Base-by-base conservation (phyloP, 2,797 vertebrate species). In the Anguilla megastoma region DNA sequence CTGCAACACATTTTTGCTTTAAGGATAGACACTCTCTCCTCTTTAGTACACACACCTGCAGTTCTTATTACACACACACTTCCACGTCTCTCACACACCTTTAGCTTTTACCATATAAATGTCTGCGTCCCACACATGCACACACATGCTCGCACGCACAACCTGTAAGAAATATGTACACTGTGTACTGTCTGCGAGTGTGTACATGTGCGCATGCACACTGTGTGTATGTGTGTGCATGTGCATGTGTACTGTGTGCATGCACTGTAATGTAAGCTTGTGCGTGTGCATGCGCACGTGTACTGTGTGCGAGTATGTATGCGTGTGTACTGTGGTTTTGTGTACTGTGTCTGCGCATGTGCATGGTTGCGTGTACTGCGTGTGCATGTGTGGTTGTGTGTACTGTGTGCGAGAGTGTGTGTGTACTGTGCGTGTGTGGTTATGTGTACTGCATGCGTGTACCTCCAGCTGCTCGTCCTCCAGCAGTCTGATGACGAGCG, bases 381-480 rank as follows among this genome's bases (percentile, higher is more conserved):
- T 63, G 60, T n/a, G 18, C 5, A 21, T 8, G 24, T n/a, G 24
- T n/a, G 60, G 2, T 3, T 21, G 60, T 71, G 9, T 71, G 9
- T 30, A 30, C n/a, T 30, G 69, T 71, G 45, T 80, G n/a, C 24
- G 54, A 21, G n/a, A n/a, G n/a, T n/a, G 18, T 84, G 58, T 16
- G 50, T 24, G 6, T 6, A 36, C 16, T 33, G 27, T 79, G 74
- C 0, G 12, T 48, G 56, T 74, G 36, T 27, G 60, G 14, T 58
- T 86, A 54, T 18, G 84, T 18, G 66, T 66, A 63, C 45, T 16
- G 82, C 1, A 27, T 74, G 27, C 48, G 85, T 89, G 91, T 95
- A 98, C 98, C 98, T 99, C 98, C 2, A 99, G 96, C 91, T 99
- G 98, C 86, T 99, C 98, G 36, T 99, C 98, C 93, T 98, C 97